Evolutionary conservation across 2,113 vertebrate species (phyloP).

Genomic region (Tachycineta bicolor): DNA sequence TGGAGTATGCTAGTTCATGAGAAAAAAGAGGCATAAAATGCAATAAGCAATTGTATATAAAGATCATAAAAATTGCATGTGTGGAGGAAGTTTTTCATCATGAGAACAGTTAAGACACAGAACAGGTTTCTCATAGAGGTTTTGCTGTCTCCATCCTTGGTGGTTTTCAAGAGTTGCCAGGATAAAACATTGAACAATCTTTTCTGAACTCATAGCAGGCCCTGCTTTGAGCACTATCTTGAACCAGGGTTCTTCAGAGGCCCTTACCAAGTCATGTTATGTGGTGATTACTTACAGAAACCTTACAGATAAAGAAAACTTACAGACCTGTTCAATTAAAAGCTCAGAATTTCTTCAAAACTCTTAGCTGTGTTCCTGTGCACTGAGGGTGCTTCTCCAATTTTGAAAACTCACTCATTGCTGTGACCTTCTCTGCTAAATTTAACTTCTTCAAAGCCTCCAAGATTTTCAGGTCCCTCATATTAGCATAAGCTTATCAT

Average conservation of each 20-base stretch:
- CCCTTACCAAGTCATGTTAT: neutral
- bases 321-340: neutral
- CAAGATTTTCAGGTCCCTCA: neutral
- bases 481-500: neutral
- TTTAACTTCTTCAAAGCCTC: neutral
- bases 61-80: neutral
- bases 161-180: rapidly evolving
- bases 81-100: neutral
- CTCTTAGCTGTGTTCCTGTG: neutral
- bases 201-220: neutral
- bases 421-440: neutral
- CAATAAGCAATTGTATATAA: neutral
- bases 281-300: neutral
- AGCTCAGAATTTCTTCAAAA: neutral
- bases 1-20: neutral
- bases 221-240: neutral
- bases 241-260: neutral
- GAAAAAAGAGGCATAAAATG: neutral
- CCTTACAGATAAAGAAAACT: no score
- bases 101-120: neutral
- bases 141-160: neutral
- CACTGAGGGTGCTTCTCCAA: neutral
- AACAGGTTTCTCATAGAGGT: neutral
- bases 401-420: neutral
- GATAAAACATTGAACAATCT: neutral